Evolutionary conservation across 2,888 invertebrate genomes (phyloP).

Genomic region (Habrosyne pyritoides): DNA sequence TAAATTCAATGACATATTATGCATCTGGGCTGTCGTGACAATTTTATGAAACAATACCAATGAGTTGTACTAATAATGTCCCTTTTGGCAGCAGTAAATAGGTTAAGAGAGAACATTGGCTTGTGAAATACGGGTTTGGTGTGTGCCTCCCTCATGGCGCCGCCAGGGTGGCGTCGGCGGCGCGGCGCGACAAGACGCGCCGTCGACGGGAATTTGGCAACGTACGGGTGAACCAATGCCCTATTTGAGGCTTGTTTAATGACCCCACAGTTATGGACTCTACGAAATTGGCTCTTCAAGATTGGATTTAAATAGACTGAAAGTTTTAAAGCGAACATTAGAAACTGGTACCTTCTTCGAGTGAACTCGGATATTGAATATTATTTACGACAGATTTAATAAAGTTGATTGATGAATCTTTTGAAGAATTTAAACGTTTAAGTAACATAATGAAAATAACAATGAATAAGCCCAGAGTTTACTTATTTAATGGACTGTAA

Average conservation of each 20-base stretch:
- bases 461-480: not conserved
- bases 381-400: conserved; percentile 3
- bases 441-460: not conserved
- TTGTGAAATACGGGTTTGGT: conserved; percentile 48
- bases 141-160: conserved; percentile 39
- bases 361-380: not conserved
- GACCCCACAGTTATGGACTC: conserved; percentile 40
- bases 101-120: conserved; percentile 42
- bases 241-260: conserved; percentile 50
- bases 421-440: not conserved
- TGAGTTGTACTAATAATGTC: conserved; percentile 19
- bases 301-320: conserved; percentile 17
- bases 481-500: not conserved
- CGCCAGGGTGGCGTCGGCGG: conserved; percentile 26
- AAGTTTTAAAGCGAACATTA: conserved; percentile 7
- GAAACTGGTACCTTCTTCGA: not conserved
- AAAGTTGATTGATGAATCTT: not conserved
- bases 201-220: conserved; percentile 47
- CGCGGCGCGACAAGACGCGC: conserved; percentile 16
- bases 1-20: not conserved
- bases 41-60: not conserved
- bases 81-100: conserved; percentile 54
- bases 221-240: conserved; percentile 43
- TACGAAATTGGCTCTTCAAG: conserved; percentile 13
- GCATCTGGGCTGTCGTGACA: not conserved